These are phyloP conservation scores for Aurelia sp. DNA, from an alignment of 30 jellyfish, hydroid and myxozoan species.

Conservation along the genomic window DNA sequence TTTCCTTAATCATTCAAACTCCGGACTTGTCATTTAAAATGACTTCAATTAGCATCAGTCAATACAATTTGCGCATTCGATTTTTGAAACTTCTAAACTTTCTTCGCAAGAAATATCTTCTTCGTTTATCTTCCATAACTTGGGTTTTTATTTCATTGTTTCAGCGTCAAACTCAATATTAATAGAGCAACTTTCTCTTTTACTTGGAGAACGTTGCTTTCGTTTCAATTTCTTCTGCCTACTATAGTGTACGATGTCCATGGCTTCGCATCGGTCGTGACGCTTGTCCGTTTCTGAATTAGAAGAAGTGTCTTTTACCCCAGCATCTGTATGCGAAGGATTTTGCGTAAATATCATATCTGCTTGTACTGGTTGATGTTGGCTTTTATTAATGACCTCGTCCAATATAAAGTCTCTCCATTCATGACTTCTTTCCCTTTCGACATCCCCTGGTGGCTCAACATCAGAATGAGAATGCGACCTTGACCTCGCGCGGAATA, in stretches of 20 bases:
- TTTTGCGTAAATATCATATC: too few relatives aligned
- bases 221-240: too few relatives aligned
- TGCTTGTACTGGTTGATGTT: too few relatives aligned
- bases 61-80: too few relatives aligned
- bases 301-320: not conserved
- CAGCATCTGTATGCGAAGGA: too few relatives aligned
- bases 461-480: not conserved
- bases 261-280: too few relatives aligned
- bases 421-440: not conserved
- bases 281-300: not conserved
- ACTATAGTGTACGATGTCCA: too few relatives aligned
- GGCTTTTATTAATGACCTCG: not conserved
- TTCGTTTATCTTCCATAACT: not conserved
- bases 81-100: too few relatives aligned
- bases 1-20: too few relatives aligned
- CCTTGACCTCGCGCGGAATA: not conserved
- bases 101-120: too few relatives aligned
- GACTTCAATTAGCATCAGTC: too few relatives aligned
- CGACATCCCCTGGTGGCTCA: not conserved
- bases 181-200: not conserved
- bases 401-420: not conserved
- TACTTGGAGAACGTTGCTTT: not conserved
- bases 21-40: too few relatives aligned
- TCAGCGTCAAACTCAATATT: slow-evolving; percentile 5
- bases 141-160: not conserved